These are phyloP conservation scores for Oscheius myriophilus DNA, from an alignment of 2,888 invertebrate species.

Conservation along the genomic window DNA sequence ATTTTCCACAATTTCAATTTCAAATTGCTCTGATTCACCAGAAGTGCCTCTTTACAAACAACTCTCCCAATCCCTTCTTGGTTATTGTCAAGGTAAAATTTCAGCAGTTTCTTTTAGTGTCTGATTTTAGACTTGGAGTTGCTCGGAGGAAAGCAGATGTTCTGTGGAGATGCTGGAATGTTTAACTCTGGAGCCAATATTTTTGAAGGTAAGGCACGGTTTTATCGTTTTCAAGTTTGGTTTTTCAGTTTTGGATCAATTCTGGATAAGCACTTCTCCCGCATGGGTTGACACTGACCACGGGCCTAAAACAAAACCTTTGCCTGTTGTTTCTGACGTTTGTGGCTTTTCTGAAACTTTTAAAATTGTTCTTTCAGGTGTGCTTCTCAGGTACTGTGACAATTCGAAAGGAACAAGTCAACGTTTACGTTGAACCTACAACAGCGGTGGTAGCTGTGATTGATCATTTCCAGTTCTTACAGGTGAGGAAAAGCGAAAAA, in stretches of 20 bases:
- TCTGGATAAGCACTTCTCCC: conserved; percentile 52
- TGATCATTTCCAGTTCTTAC: conserved; percentile 68
- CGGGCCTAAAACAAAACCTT: conserved; percentile 46
- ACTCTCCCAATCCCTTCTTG: conserved; percentile 7
- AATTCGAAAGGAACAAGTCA: conserved; percentile 38
- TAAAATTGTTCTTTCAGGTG: conserved; percentile 20
- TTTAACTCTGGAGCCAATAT: conserved; percentile 10
- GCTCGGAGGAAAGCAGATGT: conserved; percentile 9
- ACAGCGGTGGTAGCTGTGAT: conserved; percentile 54
- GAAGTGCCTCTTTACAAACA: conserved; percentile 10
- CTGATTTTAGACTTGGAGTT: conserved; percentile 7
- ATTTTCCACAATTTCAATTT: conserved; percentile 32
- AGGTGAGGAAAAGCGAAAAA: conserved; percentile 32
- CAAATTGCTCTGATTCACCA: conserved; percentile 15
- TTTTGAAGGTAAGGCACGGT: conserved; percentile 7
- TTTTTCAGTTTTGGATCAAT: conserved; percentile 27
- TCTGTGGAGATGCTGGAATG: conserved; percentile 1
- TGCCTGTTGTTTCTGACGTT: conserved; percentile 56
- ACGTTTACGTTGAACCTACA: conserved; percentile 50
- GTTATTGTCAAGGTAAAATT: conserved; percentile 6
- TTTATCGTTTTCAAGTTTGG: neutral
- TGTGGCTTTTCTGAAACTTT: neutral
- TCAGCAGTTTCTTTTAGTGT: conserved; percentile 27
- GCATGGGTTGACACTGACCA: conserved; percentile 62
- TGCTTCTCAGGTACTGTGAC: conserved; percentile 44